phyloP scores from a whole-genome alignment of 2,113 vertebrate species.

The Poeciliopsis retropinna region DNA sequence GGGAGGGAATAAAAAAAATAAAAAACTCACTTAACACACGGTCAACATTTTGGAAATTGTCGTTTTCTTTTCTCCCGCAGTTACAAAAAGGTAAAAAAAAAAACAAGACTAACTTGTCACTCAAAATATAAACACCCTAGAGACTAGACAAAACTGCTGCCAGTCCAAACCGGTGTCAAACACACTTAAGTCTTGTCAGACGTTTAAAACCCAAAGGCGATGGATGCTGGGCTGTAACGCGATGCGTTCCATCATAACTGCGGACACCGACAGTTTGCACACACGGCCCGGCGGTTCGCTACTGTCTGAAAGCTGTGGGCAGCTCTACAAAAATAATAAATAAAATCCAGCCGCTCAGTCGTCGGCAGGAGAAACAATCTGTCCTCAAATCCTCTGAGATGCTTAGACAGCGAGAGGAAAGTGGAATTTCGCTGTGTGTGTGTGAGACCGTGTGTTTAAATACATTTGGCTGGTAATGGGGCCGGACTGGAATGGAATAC shows the following conservation, averaged over 20 bases:
- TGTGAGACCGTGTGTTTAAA: slow-evolving; percentile 3
- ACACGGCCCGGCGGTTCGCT: slow-evolving; percentile 44
- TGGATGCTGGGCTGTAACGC: slow-evolving; percentile 39
- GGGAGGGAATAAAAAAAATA: background rate
- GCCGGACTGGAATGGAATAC: slow-evolving; percentile 10
- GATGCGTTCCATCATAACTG: slow-evolving; percentile 48
- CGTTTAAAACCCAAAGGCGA: slow-evolving; percentile 22
- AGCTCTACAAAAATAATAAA: slow-evolving; percentile 54
- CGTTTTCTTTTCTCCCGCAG: slow-evolving; percentile 1
- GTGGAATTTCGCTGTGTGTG: slow-evolving; percentile 4
- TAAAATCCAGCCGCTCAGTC: slow-evolving; percentile 41
- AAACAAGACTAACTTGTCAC: slow-evolving; percentile 10
- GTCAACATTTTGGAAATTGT: background rate
- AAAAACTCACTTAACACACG: background rate
- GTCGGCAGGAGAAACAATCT: slow-evolving; percentile 54
- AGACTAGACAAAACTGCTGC: slow-evolving; percentile 18
- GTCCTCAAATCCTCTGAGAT: slow-evolving; percentile 49
- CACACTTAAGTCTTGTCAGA: slow-evolving; percentile 36
- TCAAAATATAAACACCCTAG: slow-evolving; percentile 15
- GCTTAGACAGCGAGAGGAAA: slow-evolving; percentile 7
- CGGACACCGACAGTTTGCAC: slow-evolving; percentile 50
- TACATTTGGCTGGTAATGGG: background rate
- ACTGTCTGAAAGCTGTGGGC: slow-evolving; percentile 57
- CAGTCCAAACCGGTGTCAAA: slow-evolving; percentile 33
- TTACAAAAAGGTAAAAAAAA: background rate